Conservation (phyloP, 2,113 vertebrate genomes). For the Pantherophis guttatus region DNA sequence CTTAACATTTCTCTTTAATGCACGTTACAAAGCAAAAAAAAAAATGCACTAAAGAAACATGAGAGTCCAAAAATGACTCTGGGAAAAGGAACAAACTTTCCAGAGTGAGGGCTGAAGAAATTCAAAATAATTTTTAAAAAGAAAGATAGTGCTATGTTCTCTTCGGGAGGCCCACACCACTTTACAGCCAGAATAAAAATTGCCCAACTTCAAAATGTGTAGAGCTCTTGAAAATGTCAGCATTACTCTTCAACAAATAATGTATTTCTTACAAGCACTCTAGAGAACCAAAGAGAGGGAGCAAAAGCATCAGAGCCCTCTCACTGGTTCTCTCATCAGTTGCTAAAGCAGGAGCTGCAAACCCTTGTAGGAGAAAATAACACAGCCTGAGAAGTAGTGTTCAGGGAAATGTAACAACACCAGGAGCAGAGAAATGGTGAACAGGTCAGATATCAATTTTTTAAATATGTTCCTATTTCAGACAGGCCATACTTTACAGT, state of each 20-base stretch:
- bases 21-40: neutral
- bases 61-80: neutral
- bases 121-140: neutral
- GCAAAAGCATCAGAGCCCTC: neutral
- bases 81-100: neutral
- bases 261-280: neutral
- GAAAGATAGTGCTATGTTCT: neutral
- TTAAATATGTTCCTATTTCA: neutral
- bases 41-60: neutral
- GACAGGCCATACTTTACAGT: neutral
- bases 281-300: neutral
- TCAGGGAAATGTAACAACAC: neutral
- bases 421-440: neutral
- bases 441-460: neutral
- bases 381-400: neutral
- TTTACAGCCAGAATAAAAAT: neutral
- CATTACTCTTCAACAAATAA: neutral
- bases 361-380: neutral
- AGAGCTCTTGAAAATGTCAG: neutral
- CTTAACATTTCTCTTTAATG: neutral
- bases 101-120: neutral
- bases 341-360: neutral
- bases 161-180: neutral
- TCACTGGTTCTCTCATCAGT: neutral
- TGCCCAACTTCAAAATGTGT: neutral